A percentile compares a stretch with the other conserved stretches of the same genome.
Conservation (phyloP, 2,113 vertebrate species). For the Ailurus styani region DNA sequence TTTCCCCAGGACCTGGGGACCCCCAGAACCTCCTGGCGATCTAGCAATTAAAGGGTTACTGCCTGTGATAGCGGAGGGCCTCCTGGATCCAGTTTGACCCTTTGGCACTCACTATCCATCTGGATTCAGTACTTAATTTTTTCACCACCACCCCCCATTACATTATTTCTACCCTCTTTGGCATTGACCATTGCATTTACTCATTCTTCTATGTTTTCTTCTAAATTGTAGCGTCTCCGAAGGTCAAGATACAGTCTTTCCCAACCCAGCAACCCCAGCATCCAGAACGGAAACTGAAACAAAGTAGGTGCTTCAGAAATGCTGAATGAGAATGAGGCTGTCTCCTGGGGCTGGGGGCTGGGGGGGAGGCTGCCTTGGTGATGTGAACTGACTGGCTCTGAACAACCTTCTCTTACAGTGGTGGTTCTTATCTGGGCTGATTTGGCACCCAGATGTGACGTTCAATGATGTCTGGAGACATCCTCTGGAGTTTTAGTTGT, state of each 20-base stretch:
- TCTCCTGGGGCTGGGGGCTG: background rate
- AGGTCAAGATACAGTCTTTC: background rate
- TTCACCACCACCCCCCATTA: background rate
- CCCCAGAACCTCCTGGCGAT: background rate
- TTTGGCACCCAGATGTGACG: background rate
- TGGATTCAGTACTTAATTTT: background rate
- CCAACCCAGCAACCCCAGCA: background rate
- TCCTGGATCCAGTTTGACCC: background rate
- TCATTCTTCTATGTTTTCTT: background rate
- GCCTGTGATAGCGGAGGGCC: background rate
- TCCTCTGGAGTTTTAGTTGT: background rate
- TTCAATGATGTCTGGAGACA: background rate
- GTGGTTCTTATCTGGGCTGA: background rate
- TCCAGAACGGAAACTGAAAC: background rate
- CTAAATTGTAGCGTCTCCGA: background rate
- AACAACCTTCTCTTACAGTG: background rate
- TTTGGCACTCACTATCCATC: background rate
- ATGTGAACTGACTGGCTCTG: background rate
- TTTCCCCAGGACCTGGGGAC: background rate
- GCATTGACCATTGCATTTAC: background rate
- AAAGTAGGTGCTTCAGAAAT: background rate
- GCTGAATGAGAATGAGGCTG: background rate
- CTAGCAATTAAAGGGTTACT: background rate
- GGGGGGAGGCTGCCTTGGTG: background rate
- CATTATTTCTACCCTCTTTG: background rate